Conservation (phyloP, 2,113 vertebrate species). For the Silurus meridionalis region DNA sequence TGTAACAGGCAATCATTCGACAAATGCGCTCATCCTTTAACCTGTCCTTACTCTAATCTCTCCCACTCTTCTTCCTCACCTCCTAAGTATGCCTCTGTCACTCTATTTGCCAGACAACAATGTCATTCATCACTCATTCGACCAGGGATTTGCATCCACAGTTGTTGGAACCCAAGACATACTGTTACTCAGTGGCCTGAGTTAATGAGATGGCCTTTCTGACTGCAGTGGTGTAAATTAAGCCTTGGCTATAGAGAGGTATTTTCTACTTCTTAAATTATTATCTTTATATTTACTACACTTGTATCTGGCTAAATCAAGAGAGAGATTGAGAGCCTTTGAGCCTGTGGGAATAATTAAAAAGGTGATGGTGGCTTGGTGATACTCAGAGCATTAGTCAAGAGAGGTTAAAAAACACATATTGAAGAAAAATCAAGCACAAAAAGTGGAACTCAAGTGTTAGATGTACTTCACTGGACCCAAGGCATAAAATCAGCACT, state of each 20-base stretch:
- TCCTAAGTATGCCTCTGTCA: slow-evolving; percentile 12
- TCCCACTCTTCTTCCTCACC: slow-evolving; percentile 13
- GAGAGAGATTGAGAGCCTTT: background rate
- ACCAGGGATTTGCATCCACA: slow-evolving; percentile 55
- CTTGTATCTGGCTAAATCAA: background rate
- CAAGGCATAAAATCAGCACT: background rate
- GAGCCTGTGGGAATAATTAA: slow-evolving; percentile 21
- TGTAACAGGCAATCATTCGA: slow-evolving; percentile 28
- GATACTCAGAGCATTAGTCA: slow-evolving; percentile 9
- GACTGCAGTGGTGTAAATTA: slow-evolving; percentile 37
- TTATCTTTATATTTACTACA: slow-evolving; percentile 41
- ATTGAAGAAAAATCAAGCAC: background rate
- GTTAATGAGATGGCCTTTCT: slow-evolving; percentile 49
- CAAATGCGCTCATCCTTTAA: slow-evolving; percentile 2
- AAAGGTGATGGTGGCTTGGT: slow-evolving; percentile 4
- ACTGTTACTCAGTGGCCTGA: slow-evolving; percentile 52
- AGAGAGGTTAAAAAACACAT: background rate
- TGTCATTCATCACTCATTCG: slow-evolving; percentile 45
- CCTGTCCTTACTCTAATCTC: slow-evolving; percentile 37
- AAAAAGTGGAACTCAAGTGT: background rate
- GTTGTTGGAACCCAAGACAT: slow-evolving; percentile 52
- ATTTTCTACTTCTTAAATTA: slow-evolving; percentile 34
- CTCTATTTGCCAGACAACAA: slow-evolving; percentile 26
- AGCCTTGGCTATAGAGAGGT: slow-evolving; percentile 23
- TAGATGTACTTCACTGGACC: background rate